These are phyloP conservation scores for Rhodophaea formosa DNA, from an alignment of 2,888 invertebrate genomes.

Conservation along the genomic window DNA sequence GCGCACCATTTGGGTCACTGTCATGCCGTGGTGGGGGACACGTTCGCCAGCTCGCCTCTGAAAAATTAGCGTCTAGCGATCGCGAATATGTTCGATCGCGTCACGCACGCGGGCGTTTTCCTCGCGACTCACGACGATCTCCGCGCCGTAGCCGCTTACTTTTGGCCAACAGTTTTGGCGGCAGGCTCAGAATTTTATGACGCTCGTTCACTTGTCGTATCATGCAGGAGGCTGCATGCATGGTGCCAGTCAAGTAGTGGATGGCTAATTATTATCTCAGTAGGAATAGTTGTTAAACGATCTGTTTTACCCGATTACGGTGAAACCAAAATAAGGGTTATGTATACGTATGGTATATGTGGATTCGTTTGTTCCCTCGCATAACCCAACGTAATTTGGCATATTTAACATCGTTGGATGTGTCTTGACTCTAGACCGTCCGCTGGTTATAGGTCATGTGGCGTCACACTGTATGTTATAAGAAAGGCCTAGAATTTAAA, in stretches of 20 bases:
- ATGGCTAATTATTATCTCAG: not conserved
- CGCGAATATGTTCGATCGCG: conserved; percentile 71
- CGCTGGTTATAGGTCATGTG: no score
- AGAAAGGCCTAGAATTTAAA: no score
- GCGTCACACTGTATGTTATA: no score
- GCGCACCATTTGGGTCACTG: conserved; percentile 80
- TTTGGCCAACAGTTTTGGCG: conserved; percentile 48
- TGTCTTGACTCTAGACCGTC: no score
- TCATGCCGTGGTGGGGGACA: conserved; percentile 74
- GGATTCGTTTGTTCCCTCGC: no score
- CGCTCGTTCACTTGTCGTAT: conserved; percentile 34
- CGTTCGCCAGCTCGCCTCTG: conserved; percentile 69
- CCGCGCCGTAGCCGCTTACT: conserved; percentile 42
- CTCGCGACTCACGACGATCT: conserved; percentile 41
- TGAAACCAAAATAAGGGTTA: no score
- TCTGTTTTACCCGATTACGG: no score
- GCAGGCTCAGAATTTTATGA: conserved; percentile 32
- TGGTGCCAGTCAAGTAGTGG: not conserved
- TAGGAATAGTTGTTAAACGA: not conserved
- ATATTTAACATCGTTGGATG: no score
- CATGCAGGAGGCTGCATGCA: conserved; percentile 7
- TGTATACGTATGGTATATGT: no score
- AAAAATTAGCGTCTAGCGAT: conserved; percentile 75
- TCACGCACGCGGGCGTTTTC: conserved; percentile 71
- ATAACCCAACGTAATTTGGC: no score